Evolutionary conservation across 2,888 invertebrate species (phyloP), one percentile per base, ranked within the genome.

Genomic region (Plagiodera versicolora): DNA sequence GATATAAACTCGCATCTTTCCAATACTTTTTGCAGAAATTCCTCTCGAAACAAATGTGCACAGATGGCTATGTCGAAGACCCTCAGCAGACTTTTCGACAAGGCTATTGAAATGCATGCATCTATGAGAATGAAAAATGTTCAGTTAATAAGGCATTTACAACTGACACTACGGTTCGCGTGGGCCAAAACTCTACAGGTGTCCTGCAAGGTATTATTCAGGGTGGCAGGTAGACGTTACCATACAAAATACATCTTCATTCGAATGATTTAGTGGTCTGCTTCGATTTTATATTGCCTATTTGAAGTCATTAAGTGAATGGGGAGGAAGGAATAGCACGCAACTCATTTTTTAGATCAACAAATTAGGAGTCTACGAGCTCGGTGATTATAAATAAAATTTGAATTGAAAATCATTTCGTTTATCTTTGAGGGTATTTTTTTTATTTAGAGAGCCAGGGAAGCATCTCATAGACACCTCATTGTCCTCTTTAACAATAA

Each of bases 151-250:
- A 72, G 71, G 71, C 71, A 72, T 73, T 72, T 74, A 73, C 71
- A 74, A 72, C 72, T 71, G 71, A 75, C 76, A 76, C 74, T 72
- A 69, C 64, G 67, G 70, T 72, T 70, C 76, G 76, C 75, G 77
- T 77, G 77, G 76, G 77, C 74, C 69, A 67, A 58, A 67, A 65
- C 72, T 65, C 71, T 68, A 68, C 73, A 69, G 73, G 72, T 66
- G 66, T 63, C 66, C 66, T 60, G 66, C 66, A 60, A 60, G 56
- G 66, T 52, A 60, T 62, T 61, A 64, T 64, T 58, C 66, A 60
- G 73, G 73, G 74, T 74, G 74, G 73, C 74, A 74, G 72, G 73
- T 72, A 73, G 71, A 72, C 69, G 71, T 73, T 72, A 63, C 68
- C 72, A 69, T 67, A 72, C 71, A 67, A 72, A 70, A 73, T 72